phyloP scores from a whole-genome alignment of 1,140 invertebrate species.

The Drosophila cardini region DNA sequence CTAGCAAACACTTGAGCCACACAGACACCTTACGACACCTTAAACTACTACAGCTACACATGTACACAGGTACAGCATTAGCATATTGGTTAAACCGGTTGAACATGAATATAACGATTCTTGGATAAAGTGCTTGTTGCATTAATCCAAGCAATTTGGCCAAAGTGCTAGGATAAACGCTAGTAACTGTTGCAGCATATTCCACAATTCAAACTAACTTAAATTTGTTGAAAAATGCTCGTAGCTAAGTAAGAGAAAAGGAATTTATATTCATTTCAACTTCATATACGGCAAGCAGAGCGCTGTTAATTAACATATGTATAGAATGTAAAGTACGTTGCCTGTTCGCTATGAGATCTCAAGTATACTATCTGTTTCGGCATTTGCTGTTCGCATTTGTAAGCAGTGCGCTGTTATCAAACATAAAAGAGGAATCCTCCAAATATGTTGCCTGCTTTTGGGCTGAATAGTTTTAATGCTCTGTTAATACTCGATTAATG shows the following conservation, averaged over 20 bases:
- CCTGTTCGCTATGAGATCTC: neutral
- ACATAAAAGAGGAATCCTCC: neutral
- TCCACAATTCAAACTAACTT: neutral
- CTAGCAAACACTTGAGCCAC: slow-evolving; percentile 60
- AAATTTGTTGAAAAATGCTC: neutral
- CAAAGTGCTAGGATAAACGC: slow-evolving; percentile 30
- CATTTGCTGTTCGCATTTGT: too few species aligned
- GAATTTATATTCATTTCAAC: too few species aligned
- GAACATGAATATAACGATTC: slow-evolving; percentile 44
- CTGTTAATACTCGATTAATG: neutral
- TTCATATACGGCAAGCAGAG: too few species aligned
- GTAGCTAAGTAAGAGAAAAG: too few species aligned
- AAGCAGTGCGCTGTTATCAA: slow-evolving; percentile 9
- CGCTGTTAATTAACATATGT: neutral
- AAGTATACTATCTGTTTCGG: too few species aligned
- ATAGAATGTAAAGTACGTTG: neutral
- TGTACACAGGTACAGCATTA: slow-evolving; percentile 38
- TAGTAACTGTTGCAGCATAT: slow-evolving; percentile 18
- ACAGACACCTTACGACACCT: slow-evolving; percentile 1
- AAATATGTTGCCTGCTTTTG: slow-evolving; percentile 6
- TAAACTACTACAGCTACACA: neutral
- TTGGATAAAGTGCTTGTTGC: slow-evolving; percentile 16
- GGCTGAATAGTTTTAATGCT: neutral
- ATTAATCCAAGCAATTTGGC: slow-evolving; percentile 47
- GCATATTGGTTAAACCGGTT: slow-evolving; percentile 60